Base-by-base conservation (phyloP, 2,113 vertebrate species). In the Montifringilla adamsi region DNA sequence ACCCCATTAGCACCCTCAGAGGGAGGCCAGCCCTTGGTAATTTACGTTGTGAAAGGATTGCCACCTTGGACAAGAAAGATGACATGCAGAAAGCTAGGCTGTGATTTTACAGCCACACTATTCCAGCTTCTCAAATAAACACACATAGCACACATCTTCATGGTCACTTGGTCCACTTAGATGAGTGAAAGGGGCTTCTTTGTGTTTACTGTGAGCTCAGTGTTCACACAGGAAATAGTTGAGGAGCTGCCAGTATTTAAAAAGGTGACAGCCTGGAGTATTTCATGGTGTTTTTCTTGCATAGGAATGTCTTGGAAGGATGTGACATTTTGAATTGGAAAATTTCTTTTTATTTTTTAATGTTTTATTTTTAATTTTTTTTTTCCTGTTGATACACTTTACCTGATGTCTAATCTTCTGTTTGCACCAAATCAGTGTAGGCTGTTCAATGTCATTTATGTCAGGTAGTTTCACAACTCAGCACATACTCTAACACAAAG, bases 1-100 rank as follows among this genome's bases (percentile, higher is more conserved):
- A 84, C 80, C 47, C 83, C 58, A 84, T 92, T 93, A 94, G 44
- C 94, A 90, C 60, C 41, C 88, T 92, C 73, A 60, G 23, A 22
- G 76, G 56, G 88, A 93, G 74, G 86, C 53, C 69, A 89, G 3
- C 60, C 76, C 85, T 58, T 53, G 49, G 46, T 75, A 92, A 90
- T 92, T 95, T 89, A 64, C 75, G 37, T 75, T 84, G 90, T 53
- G 66, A 46, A 75, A 41, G 69, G 41, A 49, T 84, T 89, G 37
- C 41, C 77, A 79, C 72, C 81, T 84, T 62, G 87, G 93, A 72
- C 60, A 64, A 72, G 80, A 81, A 92, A 75, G 88, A 75, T 35
- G 58, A 23, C 70, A 64, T 56, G 49, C 41, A 93, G 53, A 80
- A 93, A 95, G 28, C 31, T 79, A 41, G 69, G 49, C 67, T 90